Percentiles rank a stretch among this genome's conserved stretches.
phyloP scores from a whole-genome alignment of 2,113 vertebrate genomes.

The Okapia johnstoni region DNA sequence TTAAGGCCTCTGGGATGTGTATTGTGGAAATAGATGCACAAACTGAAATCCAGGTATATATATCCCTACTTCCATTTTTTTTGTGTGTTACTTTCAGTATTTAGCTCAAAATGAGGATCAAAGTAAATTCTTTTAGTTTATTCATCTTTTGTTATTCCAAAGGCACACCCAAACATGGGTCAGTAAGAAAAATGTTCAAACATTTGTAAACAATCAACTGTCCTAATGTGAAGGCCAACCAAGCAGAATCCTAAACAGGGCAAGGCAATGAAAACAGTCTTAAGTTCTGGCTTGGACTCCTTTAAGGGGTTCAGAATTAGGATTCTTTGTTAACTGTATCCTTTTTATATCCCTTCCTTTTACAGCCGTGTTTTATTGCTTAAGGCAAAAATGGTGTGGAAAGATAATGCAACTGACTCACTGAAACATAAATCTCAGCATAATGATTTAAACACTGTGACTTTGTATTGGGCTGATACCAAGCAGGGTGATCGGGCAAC shows the following conservation, averaged over 20 bases:
- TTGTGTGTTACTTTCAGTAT: not conserved
- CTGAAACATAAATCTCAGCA: not conserved
- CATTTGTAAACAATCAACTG: slow-evolving; percentile 28
- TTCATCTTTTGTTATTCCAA: slow-evolving; percentile 21
- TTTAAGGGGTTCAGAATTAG: not conserved
- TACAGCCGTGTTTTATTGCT: not conserved
- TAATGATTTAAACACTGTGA: not conserved
- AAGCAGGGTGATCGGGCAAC: not conserved
- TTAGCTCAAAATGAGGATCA: not conserved
- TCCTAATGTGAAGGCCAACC: not conserved
- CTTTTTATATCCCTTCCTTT: not conserved
- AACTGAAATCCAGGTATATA: not conserved
- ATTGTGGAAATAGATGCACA: not conserved
- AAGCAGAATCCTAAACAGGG: not conserved
- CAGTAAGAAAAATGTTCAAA: slow-evolving; percentile 47
- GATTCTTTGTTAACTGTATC: not conserved
- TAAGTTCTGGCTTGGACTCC: not conserved
- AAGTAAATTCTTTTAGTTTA: not conserved
- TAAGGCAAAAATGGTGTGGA: not conserved
- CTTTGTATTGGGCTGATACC: not conserved
- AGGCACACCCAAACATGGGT: slow-evolving; percentile 28
- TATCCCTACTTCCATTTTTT: not conserved
- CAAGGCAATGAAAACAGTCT: not conserved
- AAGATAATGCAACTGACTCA: not conserved
- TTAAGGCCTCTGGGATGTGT: not conserved